Percentiles rank a stretch among this genome's conserved stretches.
Conservation (phyloP, 2,888 invertebrate species). For the Yponomeuta malinellus region DNA sequence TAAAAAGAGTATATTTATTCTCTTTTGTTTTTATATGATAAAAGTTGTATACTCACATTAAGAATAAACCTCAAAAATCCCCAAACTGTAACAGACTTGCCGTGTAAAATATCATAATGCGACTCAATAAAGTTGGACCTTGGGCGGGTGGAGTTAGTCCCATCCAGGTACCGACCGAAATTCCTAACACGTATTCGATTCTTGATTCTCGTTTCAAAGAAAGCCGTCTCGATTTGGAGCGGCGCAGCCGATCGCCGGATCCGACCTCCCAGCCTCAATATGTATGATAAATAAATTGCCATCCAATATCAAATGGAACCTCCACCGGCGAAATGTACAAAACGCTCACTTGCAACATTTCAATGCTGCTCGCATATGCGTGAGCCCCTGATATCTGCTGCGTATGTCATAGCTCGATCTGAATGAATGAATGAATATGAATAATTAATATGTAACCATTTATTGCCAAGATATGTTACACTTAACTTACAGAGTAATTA, state of each 20-base stretch:
- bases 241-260: constrained; percentile 12
- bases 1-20: too few species aligned
- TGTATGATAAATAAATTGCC: constrained; percentile 76
- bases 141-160: background rate
- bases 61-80: background rate
- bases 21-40: too few species aligned
- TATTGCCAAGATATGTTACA: too few species aligned
- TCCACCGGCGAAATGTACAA: constrained; percentile 69
- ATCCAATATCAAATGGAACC: constrained; percentile 74
- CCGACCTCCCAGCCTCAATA: constrained; percentile 59
- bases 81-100: background rate
- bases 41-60: background rate
- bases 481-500: too few species aligned
- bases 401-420: too few species aligned
- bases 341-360: constrained; percentile 60
- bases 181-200: constrained; percentile 66
- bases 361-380: constrained; percentile 4
- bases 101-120: background rate
- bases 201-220: constrained; percentile 63
- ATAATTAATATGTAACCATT: too few species aligned
- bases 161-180: constrained; percentile 36
- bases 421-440: too few species aligned
- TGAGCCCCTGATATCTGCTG: background rate
- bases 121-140: constrained; percentile 5
- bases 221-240: constrained; percentile 59